Evolutionary conservation across 2,888 invertebrate species (phyloP).

Genomic region (Nebria brevicollis): DNA sequence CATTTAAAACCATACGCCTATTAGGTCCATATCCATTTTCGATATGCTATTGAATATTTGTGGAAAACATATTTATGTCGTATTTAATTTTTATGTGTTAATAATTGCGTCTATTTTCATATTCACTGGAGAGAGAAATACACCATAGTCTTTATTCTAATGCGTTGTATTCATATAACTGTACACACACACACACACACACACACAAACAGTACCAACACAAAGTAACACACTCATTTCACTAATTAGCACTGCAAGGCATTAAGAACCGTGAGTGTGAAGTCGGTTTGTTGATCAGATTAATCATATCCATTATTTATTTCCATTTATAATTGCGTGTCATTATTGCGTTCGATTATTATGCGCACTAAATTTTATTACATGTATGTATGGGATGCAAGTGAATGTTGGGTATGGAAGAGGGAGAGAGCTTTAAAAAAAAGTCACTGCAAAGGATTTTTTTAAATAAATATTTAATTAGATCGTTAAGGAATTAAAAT

Average conservation of each 20-base stretch:
- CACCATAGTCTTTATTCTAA: background rate
- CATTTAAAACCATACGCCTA: too few species aligned
- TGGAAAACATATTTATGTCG: background rate
- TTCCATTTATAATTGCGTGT: background rate
- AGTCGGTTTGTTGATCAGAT: constrained; percentile 5
- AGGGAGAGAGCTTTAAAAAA: too few species aligned
- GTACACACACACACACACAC: background rate
- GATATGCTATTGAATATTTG: background rate
- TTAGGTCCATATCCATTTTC: too few species aligned
- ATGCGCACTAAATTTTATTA: background rate
- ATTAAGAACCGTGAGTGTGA: background rate
- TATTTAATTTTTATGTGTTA: constrained; percentile 19
- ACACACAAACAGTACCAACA: background rate
- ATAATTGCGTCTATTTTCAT: constrained; percentile 17
- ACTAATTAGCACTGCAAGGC: background rate
- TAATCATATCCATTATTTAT: background rate
- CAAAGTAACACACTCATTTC: background rate
- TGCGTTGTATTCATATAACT: background rate
- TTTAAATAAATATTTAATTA: too few species aligned
- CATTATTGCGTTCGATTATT: background rate
- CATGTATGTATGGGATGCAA: constrained; percentile 2
- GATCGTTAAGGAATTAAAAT: too few species aligned
- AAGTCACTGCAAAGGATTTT: too few species aligned
- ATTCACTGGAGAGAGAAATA: constrained; percentile 1
- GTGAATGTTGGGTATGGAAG: background rate